phyloP scores from a whole-genome alignment of 2,797 vertebrate genomes.

The Argya squamiceps region DNA sequence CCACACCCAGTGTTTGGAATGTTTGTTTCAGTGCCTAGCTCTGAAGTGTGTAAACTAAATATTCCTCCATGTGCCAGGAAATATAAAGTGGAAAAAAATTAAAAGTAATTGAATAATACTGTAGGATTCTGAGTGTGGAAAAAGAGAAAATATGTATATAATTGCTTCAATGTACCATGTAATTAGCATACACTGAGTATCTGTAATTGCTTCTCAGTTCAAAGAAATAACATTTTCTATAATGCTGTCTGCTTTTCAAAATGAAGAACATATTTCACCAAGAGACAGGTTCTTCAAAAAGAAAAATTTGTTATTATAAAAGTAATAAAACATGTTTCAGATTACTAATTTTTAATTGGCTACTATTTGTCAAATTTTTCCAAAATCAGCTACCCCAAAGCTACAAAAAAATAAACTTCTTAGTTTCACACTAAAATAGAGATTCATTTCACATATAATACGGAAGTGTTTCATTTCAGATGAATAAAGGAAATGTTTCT shows the following conservation, averaged over 20 bases:
- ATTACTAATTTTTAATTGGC: neutral
- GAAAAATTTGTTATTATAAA: neutral
- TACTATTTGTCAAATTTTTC: neutral
- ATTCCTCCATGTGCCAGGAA: neutral
- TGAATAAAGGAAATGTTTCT: neutral
- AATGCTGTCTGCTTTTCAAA: neutral
- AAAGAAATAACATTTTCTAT: neutral
- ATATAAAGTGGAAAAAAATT: neutral
- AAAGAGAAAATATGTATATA: neutral
- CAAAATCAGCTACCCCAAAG: neutral
- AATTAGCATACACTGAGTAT: neutral
- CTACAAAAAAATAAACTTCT: neutral
- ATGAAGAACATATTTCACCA: neutral
- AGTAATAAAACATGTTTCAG: rapidly evolving
- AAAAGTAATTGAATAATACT: neutral
- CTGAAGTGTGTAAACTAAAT: neutral
- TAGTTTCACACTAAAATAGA: neutral
- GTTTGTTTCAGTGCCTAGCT: neutral
- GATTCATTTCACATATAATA: neutral
- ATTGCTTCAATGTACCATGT: neutral
- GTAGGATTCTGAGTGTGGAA: neutral
- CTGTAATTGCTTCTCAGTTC: neutral
- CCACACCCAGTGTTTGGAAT: neutral
- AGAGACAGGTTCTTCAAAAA: neutral
- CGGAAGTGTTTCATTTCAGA: neutral